phyloP scores from a whole-genome alignment of 2,797 vertebrate species.

The Tangara arthus region DNA sequence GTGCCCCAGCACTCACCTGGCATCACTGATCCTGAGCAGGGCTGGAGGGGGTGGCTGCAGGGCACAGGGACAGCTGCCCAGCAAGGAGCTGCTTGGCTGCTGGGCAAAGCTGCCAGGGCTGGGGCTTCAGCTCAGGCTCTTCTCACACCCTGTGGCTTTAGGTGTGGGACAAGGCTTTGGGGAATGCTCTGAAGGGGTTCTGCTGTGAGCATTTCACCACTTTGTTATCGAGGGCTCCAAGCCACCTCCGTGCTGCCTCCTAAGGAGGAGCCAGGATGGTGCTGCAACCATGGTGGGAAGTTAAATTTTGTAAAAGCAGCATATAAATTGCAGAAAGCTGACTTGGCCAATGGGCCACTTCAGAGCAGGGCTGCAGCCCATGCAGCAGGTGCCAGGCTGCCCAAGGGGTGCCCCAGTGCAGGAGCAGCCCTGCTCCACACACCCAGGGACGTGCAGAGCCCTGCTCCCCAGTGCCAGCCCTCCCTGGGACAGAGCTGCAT shows the following conservation, averaged over 20 bases:
- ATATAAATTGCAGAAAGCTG: not conserved
- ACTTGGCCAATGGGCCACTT: fast-evolving
- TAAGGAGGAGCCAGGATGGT: not conserved
- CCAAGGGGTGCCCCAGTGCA: not conserved
- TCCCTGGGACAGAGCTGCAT: not conserved
- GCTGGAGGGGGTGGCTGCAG: not conserved
- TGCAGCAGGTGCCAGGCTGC: fast-evolving
- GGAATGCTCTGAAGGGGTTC: not conserved
- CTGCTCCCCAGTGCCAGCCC: not conserved
- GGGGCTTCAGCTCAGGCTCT: not conserved
- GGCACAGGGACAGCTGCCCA: fast-evolving
- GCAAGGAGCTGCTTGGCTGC: not conserved
- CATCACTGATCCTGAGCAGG: too few species aligned
- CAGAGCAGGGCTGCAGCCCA: fast-evolving
- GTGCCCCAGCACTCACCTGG: fast-evolving
- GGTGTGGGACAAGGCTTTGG: not conserved
- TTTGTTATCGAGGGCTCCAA: not conserved
- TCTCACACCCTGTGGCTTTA: fast-evolving
- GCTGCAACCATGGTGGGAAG: not conserved
- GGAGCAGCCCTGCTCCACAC: not conserved
- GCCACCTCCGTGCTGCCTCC: fast-evolving
- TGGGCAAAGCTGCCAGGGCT: not conserved
- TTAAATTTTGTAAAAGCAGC: not conserved
- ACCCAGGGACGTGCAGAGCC: fast-evolving
- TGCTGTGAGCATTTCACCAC: fast-evolving